phyloP scores from a whole-genome alignment of 2,797 vertebrate species.

The Myripristis jacobus region DNA sequence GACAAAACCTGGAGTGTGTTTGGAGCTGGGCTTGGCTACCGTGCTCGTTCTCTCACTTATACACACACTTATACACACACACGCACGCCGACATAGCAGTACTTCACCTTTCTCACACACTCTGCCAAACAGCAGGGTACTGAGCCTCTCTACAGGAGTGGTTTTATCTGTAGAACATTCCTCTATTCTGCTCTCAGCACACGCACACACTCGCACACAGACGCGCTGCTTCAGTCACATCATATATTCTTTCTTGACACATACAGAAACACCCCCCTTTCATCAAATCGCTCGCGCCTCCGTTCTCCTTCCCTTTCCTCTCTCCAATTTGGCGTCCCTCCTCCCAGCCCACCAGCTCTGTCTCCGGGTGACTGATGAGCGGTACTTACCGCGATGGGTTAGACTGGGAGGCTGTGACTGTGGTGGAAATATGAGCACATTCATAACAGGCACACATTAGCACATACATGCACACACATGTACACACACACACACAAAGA shows the following conservation, averaged over 20 bases:
- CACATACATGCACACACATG: constrained; percentile 1
- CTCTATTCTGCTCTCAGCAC: background rate
- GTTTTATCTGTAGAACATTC: constrained; percentile 1
- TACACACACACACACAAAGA: constrained; percentile 2
- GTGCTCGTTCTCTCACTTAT: background rate
- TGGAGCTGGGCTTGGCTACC: constrained; percentile 3
- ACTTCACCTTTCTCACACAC: constrained; percentile 28
- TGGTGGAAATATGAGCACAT: constrained; percentile 52
- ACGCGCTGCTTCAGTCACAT: too few species aligned
- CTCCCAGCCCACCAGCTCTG: background rate
- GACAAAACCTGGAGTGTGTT: background rate
- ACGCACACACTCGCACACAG: background rate
- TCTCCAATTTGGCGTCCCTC: background rate
- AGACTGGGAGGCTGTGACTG: constrained; percentile 35
- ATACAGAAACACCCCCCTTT: background rate
- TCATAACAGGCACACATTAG: constrained; percentile 37
- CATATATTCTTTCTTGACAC: background rate
- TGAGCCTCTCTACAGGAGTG: constrained; percentile 1
- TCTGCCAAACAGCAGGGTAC: constrained; percentile 15
- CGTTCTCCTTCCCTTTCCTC: background rate
- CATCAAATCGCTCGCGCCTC: background rate
- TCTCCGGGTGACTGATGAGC: constrained; percentile 46
- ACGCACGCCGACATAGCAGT: constrained; percentile 7
- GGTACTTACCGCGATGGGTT: constrained; percentile 44
- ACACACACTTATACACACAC: constrained; percentile 6